Percentiles rank a stretch among this genome's conserved stretches.
Evolutionary conservation across 2,797 vertebrate species (phyloP).

Genomic region (Astyanax mexicanus): DNA sequence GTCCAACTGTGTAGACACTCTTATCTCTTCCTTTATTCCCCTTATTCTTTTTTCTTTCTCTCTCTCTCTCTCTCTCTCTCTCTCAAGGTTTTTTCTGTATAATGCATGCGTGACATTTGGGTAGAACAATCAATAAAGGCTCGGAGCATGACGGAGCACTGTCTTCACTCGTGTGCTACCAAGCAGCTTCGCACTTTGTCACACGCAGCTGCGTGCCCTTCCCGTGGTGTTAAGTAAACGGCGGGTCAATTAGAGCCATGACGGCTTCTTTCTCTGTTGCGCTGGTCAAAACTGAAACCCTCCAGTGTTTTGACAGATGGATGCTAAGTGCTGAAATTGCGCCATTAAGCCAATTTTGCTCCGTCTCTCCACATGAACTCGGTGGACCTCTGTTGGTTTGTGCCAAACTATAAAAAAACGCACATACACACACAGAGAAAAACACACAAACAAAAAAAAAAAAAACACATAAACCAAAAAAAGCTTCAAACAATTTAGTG

Average conservation of each 20-base stretch:
- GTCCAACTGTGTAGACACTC: background rate
- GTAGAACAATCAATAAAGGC: slow-evolving; percentile 45
- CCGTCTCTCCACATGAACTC: slow-evolving; percentile 14
- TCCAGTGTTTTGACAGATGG: slow-evolving; percentile 68
- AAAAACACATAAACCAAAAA: no score
- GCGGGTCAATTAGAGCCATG: slow-evolving; percentile 76
- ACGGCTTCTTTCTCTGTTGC: slow-evolving; percentile 63
- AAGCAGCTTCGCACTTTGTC: slow-evolving; percentile 39
- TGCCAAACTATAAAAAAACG: slow-evolving; percentile 3
- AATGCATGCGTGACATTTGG: slow-evolving; percentile 20
- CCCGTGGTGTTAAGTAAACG: slow-evolving; percentile 69
- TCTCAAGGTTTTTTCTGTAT: slow-evolving; percentile 14
- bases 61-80: background rate
- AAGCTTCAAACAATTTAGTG: background rate
- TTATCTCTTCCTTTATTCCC: background rate
- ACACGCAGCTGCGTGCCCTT: slow-evolving; percentile 70
- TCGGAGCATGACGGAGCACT: slow-evolving; percentile 4
- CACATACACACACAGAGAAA: background rate
- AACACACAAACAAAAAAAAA: no score
- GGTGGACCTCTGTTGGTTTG: background rate
- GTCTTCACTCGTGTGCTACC: background rate
- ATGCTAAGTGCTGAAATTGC: slow-evolving; percentile 72
- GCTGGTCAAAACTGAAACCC: slow-evolving; percentile 61
- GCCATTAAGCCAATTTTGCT: slow-evolving; percentile 59
- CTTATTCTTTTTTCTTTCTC: background rate